Base-by-base conservation (phyloP, 2,113 vertebrate species). In the Pteruthius melanotis region DNA sequence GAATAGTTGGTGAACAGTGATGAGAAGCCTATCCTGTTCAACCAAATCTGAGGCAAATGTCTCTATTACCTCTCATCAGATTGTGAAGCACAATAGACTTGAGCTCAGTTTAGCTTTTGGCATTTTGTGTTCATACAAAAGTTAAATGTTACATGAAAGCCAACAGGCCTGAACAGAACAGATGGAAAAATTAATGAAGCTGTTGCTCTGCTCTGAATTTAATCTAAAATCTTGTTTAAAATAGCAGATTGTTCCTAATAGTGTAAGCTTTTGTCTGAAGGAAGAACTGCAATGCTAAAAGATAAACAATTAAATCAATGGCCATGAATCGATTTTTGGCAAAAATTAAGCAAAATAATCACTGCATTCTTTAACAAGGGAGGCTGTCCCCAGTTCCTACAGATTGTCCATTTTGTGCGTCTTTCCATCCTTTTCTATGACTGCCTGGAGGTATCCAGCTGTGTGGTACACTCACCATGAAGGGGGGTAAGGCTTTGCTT, bases 111-210 rank as follows among this genome's bases (percentile, higher is more conserved):
- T 87, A 91, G 47, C 84, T 94, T 89, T 74, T 89, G 63, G 72
- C 83, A 68, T 87, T 93, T 95, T 94, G 64, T 44, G 52, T 94
- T 94, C 87, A 77, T 44, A 44, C 9, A 42, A 15, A 94, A 93
- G 59, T 94, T 81, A 91, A 89, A 95, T 75, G 72, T 92, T 96
- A 95, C 24, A 22, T 75, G 92, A 71, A 91, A 91, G 52, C 78
- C 77, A 82, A 35, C 47, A 65, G 82, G 77, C 74, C 60, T 87
- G 64, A 94, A 87, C 61, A 71, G 87, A 95, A 71, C 87, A 96
- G 93, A 95, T 94, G 92, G 93, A 90, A 91, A 94, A 95, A 89
- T 54, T 84, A 93, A 95, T 81, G 61, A 82, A 95, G 77, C 69
- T 64, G 69, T 79, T 95, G 74, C 39, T 89, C 61, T 96, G 65